Evolutionary conservation across 64 coral and sea anemone genomes (phyloP).

Genomic region (Trachythela sp.): DNA sequence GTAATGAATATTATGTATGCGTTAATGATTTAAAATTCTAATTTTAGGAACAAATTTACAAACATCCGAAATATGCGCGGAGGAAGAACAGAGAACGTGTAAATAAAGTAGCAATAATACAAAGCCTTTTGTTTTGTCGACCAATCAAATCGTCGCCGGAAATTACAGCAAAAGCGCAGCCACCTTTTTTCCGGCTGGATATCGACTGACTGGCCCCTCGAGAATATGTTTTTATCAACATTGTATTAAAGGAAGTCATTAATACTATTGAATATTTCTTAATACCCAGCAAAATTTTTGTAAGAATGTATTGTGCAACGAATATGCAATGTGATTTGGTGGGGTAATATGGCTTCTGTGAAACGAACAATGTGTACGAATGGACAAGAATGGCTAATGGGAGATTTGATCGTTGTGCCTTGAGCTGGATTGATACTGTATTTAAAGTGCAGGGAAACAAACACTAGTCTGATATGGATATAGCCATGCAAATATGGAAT

Average conservation of each 20-base stretch:
- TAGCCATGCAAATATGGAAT: slow-evolving; percentile 9
- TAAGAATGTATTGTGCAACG: neutral
- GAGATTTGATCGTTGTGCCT: neutral
- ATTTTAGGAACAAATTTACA: too few relatives aligned
- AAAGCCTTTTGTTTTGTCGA: neutral
- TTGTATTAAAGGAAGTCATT: neutral
- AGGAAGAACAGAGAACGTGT: neutral
- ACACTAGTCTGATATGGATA: neutral
- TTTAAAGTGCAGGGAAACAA: neutral
- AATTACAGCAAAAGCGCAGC: slow-evolving; percentile 12
- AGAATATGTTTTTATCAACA: neutral
- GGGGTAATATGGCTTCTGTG: neutral
- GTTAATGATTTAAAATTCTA: too few relatives aligned
- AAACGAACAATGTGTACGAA: neutral
- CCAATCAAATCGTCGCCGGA: neutral
- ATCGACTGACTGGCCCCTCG: neutral
- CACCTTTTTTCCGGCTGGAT: slow-evolving; percentile 10
- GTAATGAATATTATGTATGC: too few relatives aligned
- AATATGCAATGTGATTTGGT: neutral
- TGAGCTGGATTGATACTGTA: neutral
- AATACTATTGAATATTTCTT: neutral
- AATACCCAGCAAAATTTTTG: neutral
- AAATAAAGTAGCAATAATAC: neutral
- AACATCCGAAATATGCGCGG: too few relatives aligned
- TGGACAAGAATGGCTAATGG: neutral